phyloP scores from a whole-genome alignment of 1,140 invertebrate genomes.

The Danaus plexippus region DNA sequence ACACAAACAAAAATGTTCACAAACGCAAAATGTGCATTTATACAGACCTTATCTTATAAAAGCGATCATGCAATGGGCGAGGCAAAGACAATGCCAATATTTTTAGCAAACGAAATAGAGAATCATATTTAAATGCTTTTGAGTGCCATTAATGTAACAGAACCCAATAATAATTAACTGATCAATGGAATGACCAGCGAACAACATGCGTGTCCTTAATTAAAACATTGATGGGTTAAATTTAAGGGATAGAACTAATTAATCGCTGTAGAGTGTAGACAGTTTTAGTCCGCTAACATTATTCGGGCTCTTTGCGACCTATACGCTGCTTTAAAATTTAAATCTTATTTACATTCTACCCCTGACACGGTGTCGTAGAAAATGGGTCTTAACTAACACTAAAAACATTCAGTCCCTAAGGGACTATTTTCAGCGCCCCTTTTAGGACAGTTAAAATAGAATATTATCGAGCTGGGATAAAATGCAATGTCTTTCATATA shows the following conservation, averaged over 20 bases:
- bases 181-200: too few relatives aligned
- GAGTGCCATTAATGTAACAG: too few relatives aligned
- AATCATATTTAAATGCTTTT: too few relatives aligned
- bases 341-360: conserved; percentile 58
- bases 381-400: conserved; percentile 52
- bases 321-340: conserved; percentile 51
- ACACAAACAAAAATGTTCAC: too few relatives aligned
- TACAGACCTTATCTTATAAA: too few relatives aligned
- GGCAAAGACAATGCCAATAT: too few relatives aligned
- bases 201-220: too few relatives aligned
- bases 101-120: too few relatives aligned
- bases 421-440: conserved; percentile 55
- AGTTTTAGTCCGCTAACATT: conserved; percentile 7
- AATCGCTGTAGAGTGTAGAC: conserved; percentile 3
- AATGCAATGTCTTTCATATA: conserved; percentile 40
- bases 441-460: conserved; percentile 52
- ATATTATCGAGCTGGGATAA: conserved; percentile 43
- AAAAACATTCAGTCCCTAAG: conserved; percentile 37
- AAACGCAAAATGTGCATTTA: too few relatives aligned
- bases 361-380: conserved; percentile 34
- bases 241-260: not conserved
- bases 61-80: too few relatives aligned
- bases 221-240: too few relatives aligned
- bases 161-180: too few relatives aligned
- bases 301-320: conserved; percentile 12